Evolutionary conservation across 2,888 invertebrate genomes (phyloP).

Genomic region (Philopedon plagiatum): DNA sequence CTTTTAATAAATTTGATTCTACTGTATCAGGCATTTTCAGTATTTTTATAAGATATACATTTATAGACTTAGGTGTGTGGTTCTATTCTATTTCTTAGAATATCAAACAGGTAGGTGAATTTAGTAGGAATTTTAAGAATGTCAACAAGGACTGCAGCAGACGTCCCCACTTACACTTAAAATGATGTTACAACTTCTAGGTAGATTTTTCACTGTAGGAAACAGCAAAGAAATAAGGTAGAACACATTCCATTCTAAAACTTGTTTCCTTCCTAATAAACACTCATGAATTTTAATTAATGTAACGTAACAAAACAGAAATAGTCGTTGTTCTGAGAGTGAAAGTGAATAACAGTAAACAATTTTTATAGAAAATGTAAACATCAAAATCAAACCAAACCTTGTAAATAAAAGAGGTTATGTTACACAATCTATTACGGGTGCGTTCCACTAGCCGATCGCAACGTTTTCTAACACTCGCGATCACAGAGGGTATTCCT

Average conservation of each 20-base stretch:
- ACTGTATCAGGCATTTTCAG: conserved; percentile 72
- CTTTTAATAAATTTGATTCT: conserved; percentile 75
- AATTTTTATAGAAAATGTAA: conserved; percentile 13
- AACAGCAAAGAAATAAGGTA: conserved; percentile 23
- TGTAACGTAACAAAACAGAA: conserved; percentile 14
- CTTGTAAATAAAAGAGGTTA: conserved; percentile 14
- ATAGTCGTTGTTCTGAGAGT: conserved; percentile 21
- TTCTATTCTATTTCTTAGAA: conserved; percentile 14
- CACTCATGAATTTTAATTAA: conserved; percentile 45
- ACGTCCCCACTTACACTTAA: conserved; percentile 8
- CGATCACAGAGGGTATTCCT: too few relatives aligned
- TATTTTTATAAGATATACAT: not conserved
- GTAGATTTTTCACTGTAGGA: conserved; percentile 20
- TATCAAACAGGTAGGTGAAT: conserved; percentile 22
- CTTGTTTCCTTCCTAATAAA: conserved; percentile 39
- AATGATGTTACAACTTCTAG: conserved; percentile 15
- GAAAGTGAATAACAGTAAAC: conserved; percentile 36
- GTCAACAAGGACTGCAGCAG: not conserved
- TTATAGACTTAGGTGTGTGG: not conserved
- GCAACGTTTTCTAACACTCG: too few relatives aligned
- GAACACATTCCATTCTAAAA: conserved; percentile 47
- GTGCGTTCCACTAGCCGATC: too few relatives aligned
- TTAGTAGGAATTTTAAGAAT: conserved; percentile 28
- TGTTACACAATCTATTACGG: not conserved
- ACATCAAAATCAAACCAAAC: conserved; percentile 9